These are phyloP conservation scores for Taenioides sp. DNA, from an alignment of 2,797 vertebrate species.

Conservation along the genomic window DNA sequence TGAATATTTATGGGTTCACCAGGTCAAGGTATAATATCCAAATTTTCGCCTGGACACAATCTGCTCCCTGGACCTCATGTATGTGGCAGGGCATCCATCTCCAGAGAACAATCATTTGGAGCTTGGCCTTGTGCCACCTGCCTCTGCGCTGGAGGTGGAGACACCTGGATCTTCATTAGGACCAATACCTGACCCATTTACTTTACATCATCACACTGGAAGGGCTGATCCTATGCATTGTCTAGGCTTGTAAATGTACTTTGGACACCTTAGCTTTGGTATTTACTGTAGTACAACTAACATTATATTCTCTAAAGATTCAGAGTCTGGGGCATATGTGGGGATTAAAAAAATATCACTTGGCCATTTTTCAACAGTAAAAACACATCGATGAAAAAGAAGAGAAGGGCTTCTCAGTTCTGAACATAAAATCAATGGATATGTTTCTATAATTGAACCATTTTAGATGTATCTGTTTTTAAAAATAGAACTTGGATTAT, in stretches of 20 bases:
- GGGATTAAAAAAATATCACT: too few relatives aligned
- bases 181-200: slow-evolving; percentile 23
- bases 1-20: slow-evolving; percentile 67
- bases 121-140: slow-evolving; percentile 54
- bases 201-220: slow-evolving; percentile 12
- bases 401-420: too few relatives aligned
- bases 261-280: not conserved
- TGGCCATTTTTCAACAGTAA: too few relatives aligned
- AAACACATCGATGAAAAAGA: too few relatives aligned
- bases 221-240: not conserved
- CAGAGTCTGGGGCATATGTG: too few relatives aligned
- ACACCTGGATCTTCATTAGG: slow-evolving; percentile 52
- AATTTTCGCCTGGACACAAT: slow-evolving; percentile 41
- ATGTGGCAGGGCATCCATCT: slow-evolving; percentile 60
- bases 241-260: too few relatives aligned
- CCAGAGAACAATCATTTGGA: slow-evolving; percentile 41
- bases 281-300: not conserved
- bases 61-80: slow-evolving; percentile 34
- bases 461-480: too few relatives aligned
- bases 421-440: too few relatives aligned
- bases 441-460: too few relatives aligned
- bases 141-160: slow-evolving; percentile 46
- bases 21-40: slow-evolving; percentile 64
- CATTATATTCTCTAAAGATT: not conserved
- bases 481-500: too few relatives aligned